Evolutionary conservation across 2,888 invertebrate species (phyloP), one percentile per base, ranked within the genome.

Genomic region (Crepidodera aurea): DNA sequence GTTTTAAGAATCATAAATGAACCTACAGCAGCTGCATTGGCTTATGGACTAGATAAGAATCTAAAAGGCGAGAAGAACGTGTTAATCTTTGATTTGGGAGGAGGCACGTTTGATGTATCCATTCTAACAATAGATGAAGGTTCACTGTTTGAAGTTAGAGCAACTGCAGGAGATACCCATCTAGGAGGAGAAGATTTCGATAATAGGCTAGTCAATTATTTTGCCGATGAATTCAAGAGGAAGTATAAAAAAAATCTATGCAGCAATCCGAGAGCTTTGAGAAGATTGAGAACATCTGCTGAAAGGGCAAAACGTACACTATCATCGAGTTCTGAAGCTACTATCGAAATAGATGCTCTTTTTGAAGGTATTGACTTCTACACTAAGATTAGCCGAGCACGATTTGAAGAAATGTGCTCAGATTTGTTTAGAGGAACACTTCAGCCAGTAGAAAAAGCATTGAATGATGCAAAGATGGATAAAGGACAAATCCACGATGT

Each of bases 111-210:
- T 79, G 93, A 93, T 81, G 93, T 93, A 0, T 93, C 93, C 51
- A 88, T 93, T 65, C 82, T 94, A 44, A 90, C 91, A 51, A 93
- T 93, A 76, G 92, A 92, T 75, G 92, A 93, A 80, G 83, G 83
- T 44, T 92, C 92, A 12, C 92, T 93, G 78, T 93, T 93, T 81
- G 93, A 93, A 1, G 94, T 92, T 2, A 90, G 87, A 77, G 84
- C 93, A 0, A 94, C 92, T 1, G 91, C 92, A 27, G 93, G 93
- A 27, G 93, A 94, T 77, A 93, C 93, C 3, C 93, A 92, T 77
- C 84, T 92, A 54, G 92, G 92, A 16, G 91, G 91, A 8, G 91
- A 91, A 78, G 88, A 91, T 80, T 84, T 84, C 67, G 84, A 84
- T 68, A 86, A 84, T 71, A 81, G 86, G 16, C 74, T 88, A 71